Evolutionary conservation across 35 echinoderm and acorn worm species (phyloP).

Genomic region (Antedon bifida): DNA sequence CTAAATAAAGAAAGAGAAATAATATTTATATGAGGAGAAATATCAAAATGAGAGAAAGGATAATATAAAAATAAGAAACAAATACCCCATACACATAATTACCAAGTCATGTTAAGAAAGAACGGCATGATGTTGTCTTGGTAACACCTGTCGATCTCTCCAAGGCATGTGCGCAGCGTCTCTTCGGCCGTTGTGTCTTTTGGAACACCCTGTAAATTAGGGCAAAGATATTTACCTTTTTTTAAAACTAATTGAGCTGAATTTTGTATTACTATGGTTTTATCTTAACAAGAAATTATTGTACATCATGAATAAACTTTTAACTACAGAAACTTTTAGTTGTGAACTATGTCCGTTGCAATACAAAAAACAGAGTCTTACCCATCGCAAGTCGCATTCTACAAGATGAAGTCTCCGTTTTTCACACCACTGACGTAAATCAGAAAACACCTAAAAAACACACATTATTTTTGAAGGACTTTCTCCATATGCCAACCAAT

Average conservation of each 20-base stretch:
- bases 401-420: constrained; percentile 39
- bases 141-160: constrained; percentile 43
- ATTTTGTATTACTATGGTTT: too few species aligned
- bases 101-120: constrained; percentile 35
- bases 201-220: constrained; percentile 38
- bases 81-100: too few species aligned
- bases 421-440: constrained; percentile 34
- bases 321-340: too few species aligned
- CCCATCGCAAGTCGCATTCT: constrained; percentile 45
- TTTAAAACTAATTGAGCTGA: too few species aligned
- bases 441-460: constrained; percentile 26
- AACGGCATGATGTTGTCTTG: constrained; percentile 36
- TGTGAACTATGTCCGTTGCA: too few species aligned
- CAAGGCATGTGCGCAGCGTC: constrained; percentile 25
- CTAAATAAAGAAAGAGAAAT: constrained; percentile 26
- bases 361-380: constrained; percentile 15
- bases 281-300: too few species aligned
- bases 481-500: too few species aligned
- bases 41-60: neutral
- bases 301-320: too few species aligned
- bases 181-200: constrained; percentile 73
- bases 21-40: neutral
- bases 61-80: too few species aligned
- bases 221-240: neutral
- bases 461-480: neutral